Base-by-base conservation (phyloP, 2,797 vertebrate species). In the Neosilurus hyrtlii region DNA sequence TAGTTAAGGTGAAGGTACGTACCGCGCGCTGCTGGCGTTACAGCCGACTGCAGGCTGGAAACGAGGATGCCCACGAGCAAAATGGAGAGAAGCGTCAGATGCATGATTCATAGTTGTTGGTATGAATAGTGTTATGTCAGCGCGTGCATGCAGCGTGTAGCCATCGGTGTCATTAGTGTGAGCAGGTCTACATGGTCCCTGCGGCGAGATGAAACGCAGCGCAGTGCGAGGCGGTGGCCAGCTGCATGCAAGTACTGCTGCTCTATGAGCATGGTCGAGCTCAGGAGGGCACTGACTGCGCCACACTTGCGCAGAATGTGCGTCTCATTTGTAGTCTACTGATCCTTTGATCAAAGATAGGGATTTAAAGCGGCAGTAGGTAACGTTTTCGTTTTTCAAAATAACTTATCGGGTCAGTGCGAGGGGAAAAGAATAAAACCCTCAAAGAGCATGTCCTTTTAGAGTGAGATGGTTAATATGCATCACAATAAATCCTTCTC, bases 41-140 rank as follows among this genome's bases (percentile, higher is more conserved):
- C 89, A 87, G 92, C 92, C 88, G 89, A 90, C 89, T 91, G 91
- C 87, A 94, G 92, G 90, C 93, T 89, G 81, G 89, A 91, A 89
- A 92, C 91, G 81, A 92, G 91, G 90, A 93, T 88, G 93, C 93
- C 91, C 90, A 92, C 91, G 91, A 95, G 91, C 92, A 94, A 93
- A 93, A 92, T 94, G 92, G 91, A 90, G 91, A 94, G 90, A 92
- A 92, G 92, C 91, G 92, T 93, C 92, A 94, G 91, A 94, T 90
- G 89, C 95, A 96, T 96, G 93, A 95, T 95, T 94, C 95, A 96
- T 95, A 95, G 94, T 93, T 94, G 92, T 93, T 89, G 79, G 89
- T 86, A 91, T 87, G 90, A 92, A 93, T 87, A 93, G 91, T 77
- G 72, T 67, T 90, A 87, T 90, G 91, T 94, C 89, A 93, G 93